Conservation (phyloP, 2,888 invertebrate genomes). For the Leptopterna dolabrata region DNA sequence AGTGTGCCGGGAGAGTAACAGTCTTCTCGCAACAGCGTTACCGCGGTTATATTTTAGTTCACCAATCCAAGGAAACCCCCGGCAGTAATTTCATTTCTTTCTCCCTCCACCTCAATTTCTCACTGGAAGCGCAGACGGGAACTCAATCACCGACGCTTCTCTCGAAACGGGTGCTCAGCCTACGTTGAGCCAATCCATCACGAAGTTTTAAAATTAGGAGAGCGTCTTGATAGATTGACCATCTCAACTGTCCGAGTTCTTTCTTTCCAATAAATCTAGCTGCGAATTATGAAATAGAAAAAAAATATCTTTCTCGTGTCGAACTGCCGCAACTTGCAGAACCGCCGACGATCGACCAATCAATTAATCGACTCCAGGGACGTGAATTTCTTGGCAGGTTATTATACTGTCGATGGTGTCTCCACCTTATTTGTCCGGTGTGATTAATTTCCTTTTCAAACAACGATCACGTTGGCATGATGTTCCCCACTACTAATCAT, state of each 20-base stretch:
- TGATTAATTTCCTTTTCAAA: too few species aligned
- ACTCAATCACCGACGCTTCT: conserved; percentile 31
- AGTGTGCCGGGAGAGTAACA: not conserved
- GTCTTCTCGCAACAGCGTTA: not conserved
- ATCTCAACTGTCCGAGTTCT: not conserved
- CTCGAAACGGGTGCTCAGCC: not conserved
- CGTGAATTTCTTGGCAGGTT: too few species aligned
- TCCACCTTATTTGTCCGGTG: too few species aligned
- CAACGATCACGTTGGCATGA: too few species aligned
- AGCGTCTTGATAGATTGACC: not conserved
- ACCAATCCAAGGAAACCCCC: not conserved
- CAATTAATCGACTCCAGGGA: too few species aligned
- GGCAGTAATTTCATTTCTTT: not conserved
- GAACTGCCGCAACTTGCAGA: too few species aligned
- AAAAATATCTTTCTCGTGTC: too few species aligned
- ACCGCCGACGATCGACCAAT: too few species aligned
- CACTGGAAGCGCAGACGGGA: not conserved
- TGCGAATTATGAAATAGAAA: too few species aligned
- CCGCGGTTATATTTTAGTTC: not conserved
- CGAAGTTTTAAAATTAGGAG: not conserved
- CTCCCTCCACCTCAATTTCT: not conserved
- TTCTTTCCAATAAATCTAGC: not conserved
- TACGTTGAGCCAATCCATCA: not conserved
- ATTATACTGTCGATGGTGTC: too few species aligned
- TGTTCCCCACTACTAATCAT: too few species aligned